Conservation (phyloP, 2,888 invertebrate genomes). For the Leistus spinibarbis region DNA sequence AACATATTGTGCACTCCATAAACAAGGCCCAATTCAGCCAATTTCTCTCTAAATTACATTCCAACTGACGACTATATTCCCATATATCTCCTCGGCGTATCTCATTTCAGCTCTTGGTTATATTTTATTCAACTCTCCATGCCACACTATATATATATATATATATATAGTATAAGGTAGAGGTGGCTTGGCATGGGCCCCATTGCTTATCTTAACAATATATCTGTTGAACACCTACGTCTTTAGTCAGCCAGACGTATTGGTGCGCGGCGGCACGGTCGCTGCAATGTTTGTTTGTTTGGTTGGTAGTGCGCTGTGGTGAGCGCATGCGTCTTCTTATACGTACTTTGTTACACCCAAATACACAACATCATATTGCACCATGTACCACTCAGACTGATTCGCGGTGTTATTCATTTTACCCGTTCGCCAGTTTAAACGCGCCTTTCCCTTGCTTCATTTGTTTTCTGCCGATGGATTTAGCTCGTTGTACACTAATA, state of each 20-base stretch:
- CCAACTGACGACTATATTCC: conserved; percentile 46
- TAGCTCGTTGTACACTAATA: too few relatives aligned
- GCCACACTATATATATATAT: too few relatives aligned
- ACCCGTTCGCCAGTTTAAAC: too few relatives aligned
- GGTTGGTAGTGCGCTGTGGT: neutral
- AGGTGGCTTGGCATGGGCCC: conserved; percentile 32
- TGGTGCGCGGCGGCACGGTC: neutral
- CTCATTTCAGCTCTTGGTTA: conserved; percentile 48
- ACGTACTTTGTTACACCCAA: neutral
- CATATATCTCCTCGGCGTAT: conserved; percentile 46
- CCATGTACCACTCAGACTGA: too few relatives aligned
- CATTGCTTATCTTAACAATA: conserved; percentile 46
- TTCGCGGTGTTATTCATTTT: too few relatives aligned
- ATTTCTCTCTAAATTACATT: conserved; percentile 17
- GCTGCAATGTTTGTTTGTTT: neutral
- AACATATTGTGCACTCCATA: neutral
- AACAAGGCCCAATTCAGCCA: neutral
- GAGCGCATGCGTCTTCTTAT: neutral
- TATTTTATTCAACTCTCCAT: conserved; percentile 51
- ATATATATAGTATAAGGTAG: too few relatives aligned
- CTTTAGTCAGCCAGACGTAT: conserved; percentile 36
- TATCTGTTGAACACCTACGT: conserved; percentile 46
- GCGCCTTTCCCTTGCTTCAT: too few relatives aligned
- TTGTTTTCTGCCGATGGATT: too few relatives aligned
- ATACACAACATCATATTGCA: too few relatives aligned